Conservation (phyloP, 2,888 invertebrate genomes). For the Mesodorylaimus sp. region DNA sequence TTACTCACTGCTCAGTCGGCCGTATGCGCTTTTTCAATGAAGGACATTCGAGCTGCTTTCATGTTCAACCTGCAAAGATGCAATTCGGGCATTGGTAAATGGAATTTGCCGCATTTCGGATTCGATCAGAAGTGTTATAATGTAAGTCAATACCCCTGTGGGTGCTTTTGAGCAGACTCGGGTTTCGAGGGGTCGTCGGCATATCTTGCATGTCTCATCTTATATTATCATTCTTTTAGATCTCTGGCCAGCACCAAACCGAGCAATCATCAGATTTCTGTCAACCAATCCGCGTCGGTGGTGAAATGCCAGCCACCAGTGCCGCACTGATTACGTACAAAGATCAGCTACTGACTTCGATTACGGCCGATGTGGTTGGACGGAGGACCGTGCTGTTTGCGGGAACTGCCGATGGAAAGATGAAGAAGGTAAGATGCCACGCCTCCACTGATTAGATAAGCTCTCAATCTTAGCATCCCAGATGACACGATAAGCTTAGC, state of each 20-base stretch:
- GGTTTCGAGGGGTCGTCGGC: too few relatives aligned
- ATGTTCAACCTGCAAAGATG: constrained; percentile 34
- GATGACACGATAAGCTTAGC: too few relatives aligned
- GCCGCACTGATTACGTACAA: constrained; percentile 19
- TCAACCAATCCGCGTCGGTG: constrained; percentile 26
- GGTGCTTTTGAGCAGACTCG: too few relatives aligned
- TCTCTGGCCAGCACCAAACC: neutral
- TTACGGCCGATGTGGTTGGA: constrained; percentile 18
- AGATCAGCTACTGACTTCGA: constrained; percentile 19
- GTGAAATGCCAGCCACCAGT: constrained; percentile 18
- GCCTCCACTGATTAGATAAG: neutral
- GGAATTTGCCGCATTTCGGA: constrained; percentile 33
- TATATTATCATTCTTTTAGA: neutral
- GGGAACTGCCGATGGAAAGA: constrained; percentile 26
- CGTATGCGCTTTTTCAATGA: constrained; percentile 32
- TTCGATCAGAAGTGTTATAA: constrained; percentile 25
- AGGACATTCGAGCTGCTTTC: constrained; percentile 29
- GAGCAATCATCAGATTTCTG: neutral
- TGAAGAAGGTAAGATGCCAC: constrained; percentile 25
- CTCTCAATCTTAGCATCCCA: too few relatives aligned
- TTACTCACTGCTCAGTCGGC: constrained; percentile 22
- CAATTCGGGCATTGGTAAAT: constrained; percentile 31
- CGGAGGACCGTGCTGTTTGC: constrained; percentile 28
- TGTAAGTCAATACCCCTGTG: constrained; percentile 15
- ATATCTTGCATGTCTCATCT: too few relatives aligned